Conservation (phyloP, 2,797 vertebrate genomes). For the Semotilus atromaculatus region DNA sequence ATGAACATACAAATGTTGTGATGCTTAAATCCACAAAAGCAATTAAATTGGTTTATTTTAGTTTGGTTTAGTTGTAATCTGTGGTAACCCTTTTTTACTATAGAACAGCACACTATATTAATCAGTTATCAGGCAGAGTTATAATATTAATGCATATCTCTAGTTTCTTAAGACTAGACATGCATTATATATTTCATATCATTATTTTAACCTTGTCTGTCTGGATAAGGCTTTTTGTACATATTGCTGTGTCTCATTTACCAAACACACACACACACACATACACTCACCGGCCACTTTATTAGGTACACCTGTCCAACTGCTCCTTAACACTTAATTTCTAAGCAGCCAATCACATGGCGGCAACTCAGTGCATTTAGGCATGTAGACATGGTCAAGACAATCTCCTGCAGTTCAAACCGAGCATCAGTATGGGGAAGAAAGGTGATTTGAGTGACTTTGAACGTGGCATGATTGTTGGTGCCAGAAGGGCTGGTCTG, state of each 20-base stretch:
- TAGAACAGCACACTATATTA: not conserved
- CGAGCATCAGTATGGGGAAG: no score
- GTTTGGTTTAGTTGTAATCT: not conserved
- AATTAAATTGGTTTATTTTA: not conserved
- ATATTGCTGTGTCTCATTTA: not conserved
- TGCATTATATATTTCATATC: not conserved
- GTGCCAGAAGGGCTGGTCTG: no score
- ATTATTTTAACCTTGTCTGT: not conserved
- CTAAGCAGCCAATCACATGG: no score
- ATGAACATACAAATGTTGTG: not conserved
- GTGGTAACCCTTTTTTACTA: not conserved
- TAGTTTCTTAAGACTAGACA: not conserved
- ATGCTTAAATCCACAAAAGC: not conserved
- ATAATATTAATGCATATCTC: not conserved
- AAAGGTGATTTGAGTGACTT: no score
- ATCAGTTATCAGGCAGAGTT: not conserved
- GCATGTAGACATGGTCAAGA: no score
- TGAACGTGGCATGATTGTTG: no score
- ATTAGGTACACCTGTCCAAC: no score
- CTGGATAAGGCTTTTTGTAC: conserved; percentile 26
- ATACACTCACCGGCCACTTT: no score
- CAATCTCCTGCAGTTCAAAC: no score
- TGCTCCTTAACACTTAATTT: no score
- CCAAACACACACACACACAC: conserved; percentile 23
- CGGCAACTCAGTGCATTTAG: no score